phyloP scores from a whole-genome alignment of 2,888 invertebrate genomes.

The Boloria euphrosyne region DNA sequence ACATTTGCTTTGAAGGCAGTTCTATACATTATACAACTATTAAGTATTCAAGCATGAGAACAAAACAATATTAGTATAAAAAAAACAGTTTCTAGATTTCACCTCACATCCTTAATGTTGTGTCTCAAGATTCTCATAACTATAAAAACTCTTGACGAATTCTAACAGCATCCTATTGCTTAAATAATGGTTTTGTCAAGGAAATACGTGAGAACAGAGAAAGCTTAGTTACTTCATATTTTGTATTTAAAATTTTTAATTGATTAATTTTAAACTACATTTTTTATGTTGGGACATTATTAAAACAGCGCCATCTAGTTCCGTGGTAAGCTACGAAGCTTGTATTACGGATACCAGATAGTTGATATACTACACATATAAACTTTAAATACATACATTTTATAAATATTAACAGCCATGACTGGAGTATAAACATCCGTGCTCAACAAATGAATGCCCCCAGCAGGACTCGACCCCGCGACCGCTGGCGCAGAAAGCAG shows the following conservation, averaged over 20 bases:
- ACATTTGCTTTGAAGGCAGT: not conserved
- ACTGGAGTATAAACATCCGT: no score
- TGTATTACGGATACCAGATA: no score
- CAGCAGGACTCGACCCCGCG: no score
- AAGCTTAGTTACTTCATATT: not conserved
- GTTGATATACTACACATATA: no score
- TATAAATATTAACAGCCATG: no score
- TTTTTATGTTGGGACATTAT: no score
- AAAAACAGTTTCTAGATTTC: constrained; percentile 13
- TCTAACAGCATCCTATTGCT: constrained; percentile 16
- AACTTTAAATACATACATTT: no score
- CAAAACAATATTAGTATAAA: constrained; percentile 11
- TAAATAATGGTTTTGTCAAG: constrained; percentile 4
- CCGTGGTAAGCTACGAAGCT: no score
- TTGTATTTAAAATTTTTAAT: not conserved
- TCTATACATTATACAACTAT: not conserved
- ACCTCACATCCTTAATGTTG: constrained; percentile 12
- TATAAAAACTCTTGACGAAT: constrained; percentile 8
- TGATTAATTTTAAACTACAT: no score
- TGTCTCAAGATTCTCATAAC: not conserved
- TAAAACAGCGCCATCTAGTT: no score
- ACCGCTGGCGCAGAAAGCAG: no score
- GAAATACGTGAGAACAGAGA: not conserved
- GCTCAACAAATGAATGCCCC: no score
- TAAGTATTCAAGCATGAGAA: constrained; percentile 11